These are phyloP conservation scores for Agapostemon virescens DNA, from an alignment of 2,888 invertebrate genomes.

Conservation along the genomic window DNA sequence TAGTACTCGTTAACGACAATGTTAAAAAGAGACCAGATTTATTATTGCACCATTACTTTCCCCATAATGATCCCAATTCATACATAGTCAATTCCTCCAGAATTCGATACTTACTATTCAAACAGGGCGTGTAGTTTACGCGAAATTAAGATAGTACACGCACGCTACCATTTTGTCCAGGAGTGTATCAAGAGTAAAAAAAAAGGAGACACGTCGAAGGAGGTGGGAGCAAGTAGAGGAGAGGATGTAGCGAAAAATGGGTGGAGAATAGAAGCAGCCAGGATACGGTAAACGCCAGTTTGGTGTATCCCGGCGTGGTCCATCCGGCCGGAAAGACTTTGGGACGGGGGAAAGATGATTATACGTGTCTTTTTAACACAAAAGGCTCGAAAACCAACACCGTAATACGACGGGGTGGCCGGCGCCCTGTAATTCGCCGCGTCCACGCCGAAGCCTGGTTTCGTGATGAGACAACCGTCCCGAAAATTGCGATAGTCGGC, in stretches of 20 bases:
- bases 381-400: conserved; percentile 81
- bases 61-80: not conserved
- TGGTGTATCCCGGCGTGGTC: conserved; percentile 31
- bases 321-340: conserved; percentile 37
- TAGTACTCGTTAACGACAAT: too few relatives aligned
- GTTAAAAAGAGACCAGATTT: not conserved
- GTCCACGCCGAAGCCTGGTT: conserved; percentile 56
- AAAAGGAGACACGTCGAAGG: not conserved
- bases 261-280: conserved; percentile 31
- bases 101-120: not conserved
- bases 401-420: conserved; percentile 78
- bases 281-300: conserved; percentile 48
- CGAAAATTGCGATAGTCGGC: conserved; percentile 76
- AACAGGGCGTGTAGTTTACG: not conserved
- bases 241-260: conserved; percentile 16
- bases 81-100: not conserved
- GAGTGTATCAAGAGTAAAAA: not conserved
- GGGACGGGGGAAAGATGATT: conserved; percentile 73
- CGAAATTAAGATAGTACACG: not conserved
- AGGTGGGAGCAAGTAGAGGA: not conserved
- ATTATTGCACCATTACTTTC: too few relatives aligned
- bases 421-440: conserved; percentile 79
- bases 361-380: conserved; percentile 81
- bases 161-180: not conserved
- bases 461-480: conserved; percentile 79